Evolutionary conservation across 2,797 vertebrate species (phyloP), one percentile per base, ranked within the genome.

Genomic region (Nyctalus aviator): DNA sequence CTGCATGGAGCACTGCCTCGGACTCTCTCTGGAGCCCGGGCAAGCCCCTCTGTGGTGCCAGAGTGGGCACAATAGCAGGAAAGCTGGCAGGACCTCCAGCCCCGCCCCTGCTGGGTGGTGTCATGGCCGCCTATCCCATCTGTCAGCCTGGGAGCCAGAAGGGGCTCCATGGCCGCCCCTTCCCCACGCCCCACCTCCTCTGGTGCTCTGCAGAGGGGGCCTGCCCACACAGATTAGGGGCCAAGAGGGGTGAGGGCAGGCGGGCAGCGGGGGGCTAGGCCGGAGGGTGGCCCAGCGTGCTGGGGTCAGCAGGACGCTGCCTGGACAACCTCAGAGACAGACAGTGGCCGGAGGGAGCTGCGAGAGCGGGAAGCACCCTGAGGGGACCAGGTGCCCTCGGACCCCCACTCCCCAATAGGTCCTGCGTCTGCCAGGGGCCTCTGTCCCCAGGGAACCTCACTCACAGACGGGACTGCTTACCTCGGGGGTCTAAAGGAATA

Each of bases 401-500:
- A 46, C 8, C 62, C 79, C n/a, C 1, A 0, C 27, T 91, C 59
- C 46, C n/a, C 35, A 37, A 1, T 2, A 48, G 90, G 76, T 37
- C 27, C 93, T 72, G 73, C 11, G 48, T 46, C 83, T 59, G 57
- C 3, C 20, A 66, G 53, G 17, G 4, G 64, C 35, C 75, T 44
- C 53, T 44, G 53, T 93, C 66, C 95, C 83, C 90, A 84, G 83
- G 92, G 92, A 88, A 44, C 76, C 84, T 95, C 83, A 88, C 90
- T n/a, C n/a, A n/a, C n/a, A n/a, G n/a, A 11, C 2, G 0, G 87
- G 94, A 87, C 72, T 73, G 98, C 99, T 99, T 99, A 99, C 99
- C 99, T 99, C 99, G 99, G 98, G 99, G 99, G 98, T 99, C 99
- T 99, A 99, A 99, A 98, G 99, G 99, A 98, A 99, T 99, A 99